phyloP scores from a whole-genome alignment of 2,888 invertebrate species.

The Metopia argyrocephala region DNA sequence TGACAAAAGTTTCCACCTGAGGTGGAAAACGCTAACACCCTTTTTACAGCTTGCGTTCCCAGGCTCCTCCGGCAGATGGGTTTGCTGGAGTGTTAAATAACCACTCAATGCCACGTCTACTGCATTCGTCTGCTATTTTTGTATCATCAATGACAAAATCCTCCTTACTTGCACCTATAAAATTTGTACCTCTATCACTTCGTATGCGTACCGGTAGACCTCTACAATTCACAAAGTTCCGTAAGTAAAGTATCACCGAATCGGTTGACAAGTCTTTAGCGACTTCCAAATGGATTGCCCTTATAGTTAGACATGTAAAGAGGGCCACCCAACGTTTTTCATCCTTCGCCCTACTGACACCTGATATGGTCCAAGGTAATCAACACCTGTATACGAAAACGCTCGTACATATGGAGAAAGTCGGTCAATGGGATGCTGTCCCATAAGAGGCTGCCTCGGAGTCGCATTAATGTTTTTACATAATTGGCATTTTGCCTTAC shows the following conservation, averaged over 20 bases:
- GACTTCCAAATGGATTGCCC: conserved; percentile 7
- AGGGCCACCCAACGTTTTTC: no score
- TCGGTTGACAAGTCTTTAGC: conserved; percentile 7
- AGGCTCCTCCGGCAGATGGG: conserved; percentile 47
- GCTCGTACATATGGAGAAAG: background rate
- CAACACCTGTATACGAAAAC: no score
- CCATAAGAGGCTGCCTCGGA: background rate
- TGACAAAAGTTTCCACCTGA: conserved; percentile 1
- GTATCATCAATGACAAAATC: background rate
- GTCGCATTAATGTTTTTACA: background rate
- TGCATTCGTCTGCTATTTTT: conserved; percentile 14
- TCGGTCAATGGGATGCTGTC: conserved; percentile 6
- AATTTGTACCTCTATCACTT: conserved; percentile 36
- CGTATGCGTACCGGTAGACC: conserved; percentile 41
- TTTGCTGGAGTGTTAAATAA: conserved; percentile 24
- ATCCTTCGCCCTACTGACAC: conserved; percentile 13
- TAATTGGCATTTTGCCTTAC: background rate
- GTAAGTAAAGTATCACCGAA: conserved; percentile 36
- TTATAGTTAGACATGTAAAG: no score
- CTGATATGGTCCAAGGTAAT: background rate
- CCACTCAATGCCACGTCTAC: conserved; percentile 8
- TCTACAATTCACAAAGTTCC: conserved; percentile 47
- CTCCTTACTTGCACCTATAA: conserved; percentile 32
- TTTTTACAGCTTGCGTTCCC: conserved; percentile 60
- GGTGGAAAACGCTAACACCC: conserved; percentile 46